Evolutionary conservation across 2,113 vertebrate species (phyloP).

Genomic region (Sebastes fasciatus): DNA sequence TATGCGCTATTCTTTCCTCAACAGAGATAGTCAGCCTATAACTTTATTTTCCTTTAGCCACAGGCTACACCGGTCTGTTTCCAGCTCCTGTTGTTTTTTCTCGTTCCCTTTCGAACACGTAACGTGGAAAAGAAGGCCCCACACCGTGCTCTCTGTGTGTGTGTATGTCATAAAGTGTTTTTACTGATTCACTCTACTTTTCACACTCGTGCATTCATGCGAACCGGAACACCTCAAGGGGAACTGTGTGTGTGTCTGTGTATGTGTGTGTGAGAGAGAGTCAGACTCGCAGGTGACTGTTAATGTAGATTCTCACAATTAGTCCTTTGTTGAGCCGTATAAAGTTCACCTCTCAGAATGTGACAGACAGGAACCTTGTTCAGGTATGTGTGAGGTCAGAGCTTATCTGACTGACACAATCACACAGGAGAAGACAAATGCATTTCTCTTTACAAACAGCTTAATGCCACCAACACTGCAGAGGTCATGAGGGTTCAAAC

Average conservation of each 20-base stretch:
- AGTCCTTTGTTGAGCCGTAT: conserved; percentile 39
- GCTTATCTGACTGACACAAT: conserved; percentile 64
- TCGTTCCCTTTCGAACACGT: not conserved
- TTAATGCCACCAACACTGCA: conserved; percentile 58
- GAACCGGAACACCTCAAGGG: conserved; percentile 17
- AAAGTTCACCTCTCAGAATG: conserved; percentile 37
- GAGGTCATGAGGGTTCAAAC: conserved; percentile 57
- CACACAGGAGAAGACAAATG: conserved; percentile 64
- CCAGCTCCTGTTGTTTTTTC: not conserved
- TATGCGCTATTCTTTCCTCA: not conserved
- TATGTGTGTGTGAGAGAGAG: not conserved
- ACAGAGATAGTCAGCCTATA: not conserved
- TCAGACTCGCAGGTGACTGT: conserved; percentile 20
- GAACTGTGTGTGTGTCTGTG: not conserved
- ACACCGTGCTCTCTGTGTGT: not conserved
- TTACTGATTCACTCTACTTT: conserved; percentile 24
- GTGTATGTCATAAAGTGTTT: not conserved
- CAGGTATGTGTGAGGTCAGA: conserved; percentile 56
- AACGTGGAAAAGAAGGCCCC: conserved; percentile 6
- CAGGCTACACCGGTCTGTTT: not conserved
- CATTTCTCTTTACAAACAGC: conserved; percentile 59
- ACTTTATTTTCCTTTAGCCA: not conserved
- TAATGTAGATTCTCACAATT: conserved; percentile 31
- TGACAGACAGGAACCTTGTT: conserved; percentile 45
- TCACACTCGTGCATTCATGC: conserved; percentile 5